phyloP scores from a whole-genome alignment of 2,113 vertebrate genomes.

The Choloepus hoffmanni region DNA sequence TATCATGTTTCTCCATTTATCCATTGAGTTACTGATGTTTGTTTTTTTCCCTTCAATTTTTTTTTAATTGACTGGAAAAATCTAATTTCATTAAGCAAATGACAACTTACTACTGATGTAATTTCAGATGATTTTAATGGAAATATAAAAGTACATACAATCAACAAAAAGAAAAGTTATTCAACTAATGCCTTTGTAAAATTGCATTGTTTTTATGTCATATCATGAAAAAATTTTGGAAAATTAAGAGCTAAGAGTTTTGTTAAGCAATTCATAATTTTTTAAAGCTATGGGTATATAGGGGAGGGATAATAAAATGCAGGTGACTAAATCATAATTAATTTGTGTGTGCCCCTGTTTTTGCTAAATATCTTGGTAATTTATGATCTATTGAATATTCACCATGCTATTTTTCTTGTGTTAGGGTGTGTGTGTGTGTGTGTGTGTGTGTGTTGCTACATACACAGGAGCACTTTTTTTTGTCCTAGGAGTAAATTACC shows the following conservation, averaged over 20 bases:
- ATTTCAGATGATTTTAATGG: slow-evolving; percentile 16
- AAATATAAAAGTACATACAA: not conserved
- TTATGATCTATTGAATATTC: not conserved
- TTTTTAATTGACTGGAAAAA: not conserved
- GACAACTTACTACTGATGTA: not conserved
- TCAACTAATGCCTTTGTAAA: not conserved
- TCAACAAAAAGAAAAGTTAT: not conserved
- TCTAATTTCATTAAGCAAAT: not conserved
- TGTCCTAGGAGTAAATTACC: not conserved
- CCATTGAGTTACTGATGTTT: not conserved
- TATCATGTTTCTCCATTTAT: not conserved
- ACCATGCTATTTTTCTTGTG: not conserved
- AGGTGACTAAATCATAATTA: not conserved
- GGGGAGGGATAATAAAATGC: not conserved
- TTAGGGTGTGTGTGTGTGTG: not conserved
- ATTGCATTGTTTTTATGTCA: not conserved
- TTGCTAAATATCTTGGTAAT: not conserved
- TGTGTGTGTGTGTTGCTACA: not conserved
- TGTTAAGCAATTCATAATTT: not conserved
- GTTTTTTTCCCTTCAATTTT: not conserved
- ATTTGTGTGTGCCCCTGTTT: not conserved
- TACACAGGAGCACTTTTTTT: not conserved
- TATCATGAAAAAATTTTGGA: not conserved
- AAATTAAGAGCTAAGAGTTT: not conserved
- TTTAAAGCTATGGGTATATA: not conserved